phyloP scores from a whole-genome alignment of 1,140 invertebrate species.

The Eriocheir sinensis region DNA sequence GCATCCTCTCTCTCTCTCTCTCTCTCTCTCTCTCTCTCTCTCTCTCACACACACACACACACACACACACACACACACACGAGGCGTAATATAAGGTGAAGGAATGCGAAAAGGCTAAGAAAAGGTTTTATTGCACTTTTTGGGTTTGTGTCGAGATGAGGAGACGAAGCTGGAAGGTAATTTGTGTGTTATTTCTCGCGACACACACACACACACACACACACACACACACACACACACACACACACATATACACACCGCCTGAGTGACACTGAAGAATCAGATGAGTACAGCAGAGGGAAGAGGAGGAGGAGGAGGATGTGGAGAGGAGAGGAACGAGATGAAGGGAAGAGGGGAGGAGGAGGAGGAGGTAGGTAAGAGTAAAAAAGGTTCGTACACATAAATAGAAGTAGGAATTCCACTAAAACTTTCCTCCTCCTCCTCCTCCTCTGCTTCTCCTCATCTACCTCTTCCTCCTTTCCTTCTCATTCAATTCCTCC shows the following conservation, averaged over 20 bases:
- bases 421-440: not conserved
- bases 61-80: constrained; percentile 38
- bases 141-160: too few species aligned
- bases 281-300: not conserved
- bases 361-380: not conserved
- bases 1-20: too few species aligned
- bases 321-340: not conserved
- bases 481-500: too few species aligned
- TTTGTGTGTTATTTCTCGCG: too few species aligned
- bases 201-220: constrained; percentile 40
- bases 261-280: not conserved
- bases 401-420: not conserved
- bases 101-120: too few species aligned
- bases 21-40: too few species aligned
- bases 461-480: too few species aligned
- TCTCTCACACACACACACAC: not conserved
- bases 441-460: not conserved
- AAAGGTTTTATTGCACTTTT: too few species aligned
- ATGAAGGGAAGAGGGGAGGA: not conserved
- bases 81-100: too few species aligned
- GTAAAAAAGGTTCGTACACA: too few species aligned
- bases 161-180: too few species aligned
- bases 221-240: constrained; percentile 15
- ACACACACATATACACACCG: not conserved
- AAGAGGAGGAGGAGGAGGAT: not conserved